Conservation (phyloP, 1,140 invertebrate species). For the Cydia strobilella region DNA sequence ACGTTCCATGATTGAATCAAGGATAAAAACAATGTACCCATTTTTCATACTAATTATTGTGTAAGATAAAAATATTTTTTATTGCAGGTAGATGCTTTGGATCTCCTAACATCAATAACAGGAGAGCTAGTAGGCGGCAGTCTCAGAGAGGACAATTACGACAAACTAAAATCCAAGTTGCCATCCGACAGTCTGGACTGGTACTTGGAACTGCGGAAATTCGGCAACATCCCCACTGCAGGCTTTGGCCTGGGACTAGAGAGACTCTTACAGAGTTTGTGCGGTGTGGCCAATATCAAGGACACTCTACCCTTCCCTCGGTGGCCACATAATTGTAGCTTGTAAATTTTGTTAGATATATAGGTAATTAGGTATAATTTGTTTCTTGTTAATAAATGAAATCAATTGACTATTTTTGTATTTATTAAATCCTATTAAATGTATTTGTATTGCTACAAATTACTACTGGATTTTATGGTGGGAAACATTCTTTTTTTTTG, state of each 20-base stretch:
- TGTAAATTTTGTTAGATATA: conserved; percentile 80
- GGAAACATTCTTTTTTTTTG: too few relatives aligned
- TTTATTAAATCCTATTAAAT: not conserved
- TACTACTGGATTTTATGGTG: too few relatives aligned
- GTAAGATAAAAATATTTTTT: not conserved
- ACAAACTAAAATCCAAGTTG: conserved; percentile 83
- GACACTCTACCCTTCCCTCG: conserved; percentile 97
- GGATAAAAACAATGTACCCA: too few relatives aligned
- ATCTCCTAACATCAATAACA: conserved; percentile 92
- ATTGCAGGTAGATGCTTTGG: conserved; percentile 85
- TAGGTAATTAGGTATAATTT: conserved; percentile 37
- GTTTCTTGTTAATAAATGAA: not conserved
- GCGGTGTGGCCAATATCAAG: conserved; percentile 92
- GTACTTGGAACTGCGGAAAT: conserved; percentile 96
- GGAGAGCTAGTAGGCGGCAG: conserved; percentile 97
- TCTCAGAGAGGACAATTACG: conserved; percentile 91
- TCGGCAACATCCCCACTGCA: conserved; percentile 92
- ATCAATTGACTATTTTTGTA: not conserved
- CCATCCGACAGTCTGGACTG: conserved; percentile 86
- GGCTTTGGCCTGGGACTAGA: conserved; percentile 99
- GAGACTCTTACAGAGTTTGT: conserved; percentile 90
- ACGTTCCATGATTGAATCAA: too few relatives aligned
- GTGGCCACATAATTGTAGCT: conserved; percentile 92
- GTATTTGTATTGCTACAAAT: too few relatives aligned
- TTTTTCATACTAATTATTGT: too few relatives aligned